These are phyloP conservation scores for Antheraea yamamai DNA, from an alignment of 2,888 invertebrate genomes.

Conservation along the genomic window DNA sequence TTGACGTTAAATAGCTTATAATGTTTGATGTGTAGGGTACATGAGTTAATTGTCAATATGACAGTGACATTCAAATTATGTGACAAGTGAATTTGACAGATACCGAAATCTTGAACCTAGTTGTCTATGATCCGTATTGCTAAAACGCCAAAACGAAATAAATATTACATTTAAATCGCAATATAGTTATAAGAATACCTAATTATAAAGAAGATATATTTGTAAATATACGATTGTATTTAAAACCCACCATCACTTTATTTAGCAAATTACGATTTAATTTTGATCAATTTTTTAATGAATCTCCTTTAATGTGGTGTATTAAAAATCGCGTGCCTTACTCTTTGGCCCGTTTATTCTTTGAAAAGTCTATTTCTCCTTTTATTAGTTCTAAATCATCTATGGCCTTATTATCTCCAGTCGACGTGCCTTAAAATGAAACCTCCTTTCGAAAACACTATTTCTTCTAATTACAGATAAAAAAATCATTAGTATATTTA, in stretches of 20 bases:
- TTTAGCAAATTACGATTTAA: slow-evolving; percentile 27
- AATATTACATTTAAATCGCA: slow-evolving; percentile 18
- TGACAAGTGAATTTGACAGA: too few species aligned
- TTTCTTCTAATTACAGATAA: slow-evolving; percentile 11
- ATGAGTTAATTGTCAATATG: too few species aligned
- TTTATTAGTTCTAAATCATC: not conserved
- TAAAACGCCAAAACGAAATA: slow-evolving; percentile 15
- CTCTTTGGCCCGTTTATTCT: not conserved
- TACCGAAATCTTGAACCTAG: too few species aligned
- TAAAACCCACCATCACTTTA: slow-evolving; percentile 57
- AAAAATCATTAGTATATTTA: slow-evolving; percentile 16
- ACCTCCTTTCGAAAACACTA: not conserved
- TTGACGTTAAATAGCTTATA: too few species aligned
- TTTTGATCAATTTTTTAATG: not conserved
- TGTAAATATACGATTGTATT: slow-evolving; percentile 58
- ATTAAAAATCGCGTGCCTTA: slow-evolving; percentile 5
- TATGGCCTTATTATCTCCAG: slow-evolving; percentile 9
- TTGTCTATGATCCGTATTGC: slow-evolving; percentile 27
- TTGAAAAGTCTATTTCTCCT: not conserved
- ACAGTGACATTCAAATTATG: too few species aligned
- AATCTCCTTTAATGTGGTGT: not conserved
- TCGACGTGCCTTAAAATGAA: slow-evolving; percentile 13
- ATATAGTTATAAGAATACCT: slow-evolving; percentile 17
- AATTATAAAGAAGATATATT: slow-evolving; percentile 27
- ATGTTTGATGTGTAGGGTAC: too few species aligned